Percentiles rank a stretch among this genome's conserved stretches.
These are phyloP conservation scores for Limnephilus marmoratus DNA, from an alignment of 2,888 invertebrate species.

Conservation along the genomic window DNA sequence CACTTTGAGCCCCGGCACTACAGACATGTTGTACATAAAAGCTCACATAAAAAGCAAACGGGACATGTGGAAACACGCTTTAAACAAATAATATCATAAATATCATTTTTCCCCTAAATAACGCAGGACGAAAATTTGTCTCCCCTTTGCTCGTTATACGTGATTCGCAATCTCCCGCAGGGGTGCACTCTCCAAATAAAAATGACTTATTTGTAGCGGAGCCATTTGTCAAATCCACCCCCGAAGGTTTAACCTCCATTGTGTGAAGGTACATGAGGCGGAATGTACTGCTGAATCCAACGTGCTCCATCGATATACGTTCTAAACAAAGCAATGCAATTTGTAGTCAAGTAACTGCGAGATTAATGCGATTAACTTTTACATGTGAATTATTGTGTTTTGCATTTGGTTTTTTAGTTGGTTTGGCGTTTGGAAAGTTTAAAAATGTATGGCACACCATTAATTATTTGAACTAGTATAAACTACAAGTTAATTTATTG, in stretches of 20 bases:
- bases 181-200: conserved; percentile 56
- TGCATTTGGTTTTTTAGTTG: neutral
- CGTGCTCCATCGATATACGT: conserved; percentile 9
- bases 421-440: neutral
- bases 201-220: conserved; percentile 62
- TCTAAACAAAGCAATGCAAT: conserved; percentile 39
- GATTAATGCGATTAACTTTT: conserved; percentile 3
- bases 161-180: conserved; percentile 63
- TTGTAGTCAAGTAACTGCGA: neutral
- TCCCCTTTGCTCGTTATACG: conserved; percentile 60
- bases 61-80: conserved; percentile 22
- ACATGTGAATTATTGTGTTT: neutral
- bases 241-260: conserved; percentile 49
- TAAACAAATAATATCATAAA: conserved; percentile 46
- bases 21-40: neutral
- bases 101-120: conserved; percentile 45
- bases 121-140: conserved; percentile 61
- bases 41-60: conserved; percentile 2
- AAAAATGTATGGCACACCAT: neutral
- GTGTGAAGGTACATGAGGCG: neutral
- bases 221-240: conserved; percentile 61
- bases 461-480: neutral
- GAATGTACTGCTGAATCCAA: neutral
- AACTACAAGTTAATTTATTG: neutral
- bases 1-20: neutral